A percentile compares a stretch with the other conserved stretches of the same genome.
phyloP scores from a whole-genome alignment of 2,113 vertebrate genomes.

The Bos javanicus region DNA sequence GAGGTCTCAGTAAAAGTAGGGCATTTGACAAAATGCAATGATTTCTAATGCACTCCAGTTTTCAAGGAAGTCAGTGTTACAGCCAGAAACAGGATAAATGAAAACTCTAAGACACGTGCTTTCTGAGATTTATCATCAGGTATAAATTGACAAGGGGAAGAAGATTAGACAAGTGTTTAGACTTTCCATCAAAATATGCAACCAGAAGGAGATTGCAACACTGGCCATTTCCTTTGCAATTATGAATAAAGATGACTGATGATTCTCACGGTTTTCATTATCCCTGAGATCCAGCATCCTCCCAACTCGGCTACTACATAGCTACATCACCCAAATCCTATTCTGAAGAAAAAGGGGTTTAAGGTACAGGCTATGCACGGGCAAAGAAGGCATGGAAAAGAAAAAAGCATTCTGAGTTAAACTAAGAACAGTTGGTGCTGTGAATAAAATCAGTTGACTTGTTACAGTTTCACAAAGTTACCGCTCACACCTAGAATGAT shows the following conservation, averaged over 20 bases:
- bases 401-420: background rate
- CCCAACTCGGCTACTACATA: background rate
- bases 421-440: background rate
- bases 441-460: conserved; percentile 1
- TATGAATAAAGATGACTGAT: background rate
- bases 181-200: conserved; percentile 6
- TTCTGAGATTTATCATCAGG: conserved; percentile 34
- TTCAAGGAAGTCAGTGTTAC: background rate
- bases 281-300: background rate
- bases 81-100: background rate
- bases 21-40: background rate
- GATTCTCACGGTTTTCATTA: background rate
- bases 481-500: background rate
- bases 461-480: background rate
- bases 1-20: background rate
- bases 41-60: conserved; percentile 15
- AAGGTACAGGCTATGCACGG: background rate
- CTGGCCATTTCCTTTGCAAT: background rate
- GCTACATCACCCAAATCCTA: background rate
- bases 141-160: background rate
- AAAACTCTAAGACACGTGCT: background rate
- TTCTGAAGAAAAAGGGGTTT: background rate
- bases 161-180: conserved; percentile 25
- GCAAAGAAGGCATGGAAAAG: background rate
- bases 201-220: background rate